Evolutionary conservation across 2,888 invertebrate species (phyloP), one percentile per base, ranked within the genome.

Genomic region (Himalopsyche kuldschensis): DNA sequence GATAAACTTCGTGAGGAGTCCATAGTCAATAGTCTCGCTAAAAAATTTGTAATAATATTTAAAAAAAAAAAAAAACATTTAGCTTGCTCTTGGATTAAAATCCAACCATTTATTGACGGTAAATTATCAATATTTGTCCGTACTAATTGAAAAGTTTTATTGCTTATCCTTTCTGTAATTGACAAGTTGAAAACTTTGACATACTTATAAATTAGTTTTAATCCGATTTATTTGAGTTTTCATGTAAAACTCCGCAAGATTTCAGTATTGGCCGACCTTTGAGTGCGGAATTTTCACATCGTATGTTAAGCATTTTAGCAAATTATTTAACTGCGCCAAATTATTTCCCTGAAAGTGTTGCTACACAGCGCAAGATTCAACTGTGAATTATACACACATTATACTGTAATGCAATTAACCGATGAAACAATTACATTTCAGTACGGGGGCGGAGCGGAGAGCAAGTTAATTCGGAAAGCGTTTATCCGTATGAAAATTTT

Each of bases 341-440:
- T 69, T 69, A 69, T 69, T 69, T 27, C 24, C 1, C 8, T 69
- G 69, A 69, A 69, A 69, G 27, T 69, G 11, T 69, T 24, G 30
- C 69, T 69, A 15, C 69, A 24, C 15, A 27, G 10, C 47, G 78
- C 41, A 30, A 41, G 46, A 78, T 35, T 46, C 78, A 30, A 47
- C 46, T 78, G 27, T 27, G 17, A 47, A 41, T 46, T 78, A 47
- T 27, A 78, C 27, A 78, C 46, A 76, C 30, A 78, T 78, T 75
- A 79, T 75, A 79, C 75, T 31, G 75, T 75, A 75, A 82, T 63
- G 75, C 79, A 78, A 82, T 82, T 82, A 82, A 75, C 41, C 30
- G 27, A 30, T 30, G 48, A 82, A 82, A 82, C 82, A 82, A 82
- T 82, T 82, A 78, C 78, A n/a, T 27, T 27, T 30, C 46, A 78